Conservation (phyloP, 2,888 invertebrate species). For the Melieria omissa region DNA sequence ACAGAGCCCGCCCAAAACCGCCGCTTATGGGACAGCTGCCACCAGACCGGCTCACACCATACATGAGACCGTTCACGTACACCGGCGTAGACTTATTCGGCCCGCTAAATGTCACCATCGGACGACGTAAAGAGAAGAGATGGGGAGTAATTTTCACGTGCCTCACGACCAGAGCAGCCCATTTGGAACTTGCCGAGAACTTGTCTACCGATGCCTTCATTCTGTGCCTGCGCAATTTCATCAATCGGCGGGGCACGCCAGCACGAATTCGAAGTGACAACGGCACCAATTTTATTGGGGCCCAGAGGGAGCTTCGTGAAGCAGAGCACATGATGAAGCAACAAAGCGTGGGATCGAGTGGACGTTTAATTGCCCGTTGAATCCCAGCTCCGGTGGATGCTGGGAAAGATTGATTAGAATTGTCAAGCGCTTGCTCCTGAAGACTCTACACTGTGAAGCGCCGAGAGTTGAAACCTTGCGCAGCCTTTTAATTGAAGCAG, state of each 20-base stretch:
- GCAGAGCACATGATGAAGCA: constrained; percentile 10
- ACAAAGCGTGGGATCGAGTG: constrained; percentile 25
- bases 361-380: constrained; percentile 35
- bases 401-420: constrained; percentile 38
- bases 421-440: constrained; percentile 1
- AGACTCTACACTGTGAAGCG: neutral
- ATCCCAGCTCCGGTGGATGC: constrained; percentile 44
- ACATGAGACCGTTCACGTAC: constrained; percentile 37
- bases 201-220: constrained; percentile 38
- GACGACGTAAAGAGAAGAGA: constrained; percentile 34
- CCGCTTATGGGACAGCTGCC: no score
- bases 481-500: no score
- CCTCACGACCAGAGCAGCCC: constrained; percentile 27
- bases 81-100: constrained; percentile 37
- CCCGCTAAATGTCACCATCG: constrained; percentile 32
- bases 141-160: constrained; percentile 33
- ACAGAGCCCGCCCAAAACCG: no score
- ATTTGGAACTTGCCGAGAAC: constrained; percentile 32
- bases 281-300: constrained; percentile 39
- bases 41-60: constrained; percentile 35
- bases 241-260: constrained; percentile 39
- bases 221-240: constrained; percentile 39
- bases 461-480: constrained; percentile 11
- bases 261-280: constrained; percentile 33
- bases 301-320: constrained; percentile 21